Evolutionary conservation across 2,888 invertebrate species (phyloP), one percentile per base, ranked within the genome.

Genomic region (Eurytoma adleriae): DNA sequence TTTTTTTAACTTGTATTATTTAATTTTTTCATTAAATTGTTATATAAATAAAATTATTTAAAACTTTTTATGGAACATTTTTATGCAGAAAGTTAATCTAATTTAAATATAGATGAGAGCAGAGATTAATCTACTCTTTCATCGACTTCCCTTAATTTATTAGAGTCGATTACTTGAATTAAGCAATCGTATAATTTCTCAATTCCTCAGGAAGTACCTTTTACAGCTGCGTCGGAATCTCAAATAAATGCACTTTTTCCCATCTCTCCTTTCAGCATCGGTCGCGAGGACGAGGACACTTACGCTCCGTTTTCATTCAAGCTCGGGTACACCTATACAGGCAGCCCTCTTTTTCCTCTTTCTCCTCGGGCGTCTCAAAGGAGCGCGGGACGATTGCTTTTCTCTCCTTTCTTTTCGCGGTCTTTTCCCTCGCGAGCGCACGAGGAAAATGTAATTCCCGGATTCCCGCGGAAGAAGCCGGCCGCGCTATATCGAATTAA

Each of bases 401-500:
- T 16, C 64, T 48, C 40, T 50, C 62, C 69, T 64, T 66, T 66
- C 70, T 70, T 77, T 48, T n/a, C 69, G 18, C n/a, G 13, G 56
- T 59, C 67, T 75, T 75, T 75, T 64, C 54, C 64, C 54, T 14
- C 56, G 24, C 40, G 64, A 54, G 13, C 52, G 40, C 67, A 24
- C n/a, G 64, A 66, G 69, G 50, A 78, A 71, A 74, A 81, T 71
- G 73, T 74, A 69, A 78, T 81, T 78, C 67, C 50, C 18, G 61
- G 73, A 80, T 77, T 77, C 68, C 68, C 80, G n/a, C 27, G 20
- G 59, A 70, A 66, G 64, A 57, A 61, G 18, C 62, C n/a, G 70
- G 54, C 7, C 54, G 10, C 48, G 1, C 54, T 48, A 62, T 54
- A 50, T 59, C 64, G 74, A 69, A 24, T 59, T 52, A 40, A 52